These are phyloP conservation scores for Theocolax elegans DNA, from an alignment of 1,140 invertebrate genomes.

Conservation along the genomic window DNA sequence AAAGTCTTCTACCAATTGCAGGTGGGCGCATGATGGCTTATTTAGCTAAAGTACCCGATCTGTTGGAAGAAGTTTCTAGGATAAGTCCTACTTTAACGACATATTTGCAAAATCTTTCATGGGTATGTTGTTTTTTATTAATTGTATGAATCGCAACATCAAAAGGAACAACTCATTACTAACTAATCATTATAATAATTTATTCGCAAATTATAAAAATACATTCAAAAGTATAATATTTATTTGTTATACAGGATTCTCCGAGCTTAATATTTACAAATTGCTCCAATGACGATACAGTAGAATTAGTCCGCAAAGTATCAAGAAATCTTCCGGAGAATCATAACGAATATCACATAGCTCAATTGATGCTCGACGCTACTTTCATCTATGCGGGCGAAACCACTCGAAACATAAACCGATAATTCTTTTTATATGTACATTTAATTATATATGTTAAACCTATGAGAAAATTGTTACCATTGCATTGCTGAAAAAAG, in stretches of 20 bases:
- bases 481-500: not conserved
- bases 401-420: slow-evolving; percentile 29
- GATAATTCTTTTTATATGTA: not conserved
- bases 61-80: slow-evolving; percentile 74
- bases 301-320: slow-evolving; percentile 59
- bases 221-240: not conserved
- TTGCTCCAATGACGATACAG: slow-evolving; percentile 59
- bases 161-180: too few species aligned
- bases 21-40: slow-evolving; percentile 78
- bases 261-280: slow-evolving; percentile 56
- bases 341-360: slow-evolving; percentile 59
- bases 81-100: slow-evolving; percentile 76
- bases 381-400: slow-evolving; percentile 56
- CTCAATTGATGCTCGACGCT: slow-evolving; percentile 61
- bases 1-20: slow-evolving; percentile 75
- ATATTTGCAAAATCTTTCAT: slow-evolving; percentile 74
- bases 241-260: slow-evolving; percentile 49
- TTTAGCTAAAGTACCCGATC: slow-evolving; percentile 69
- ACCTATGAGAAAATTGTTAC: not conserved
- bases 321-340: slow-evolving; percentile 55
- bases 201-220: not conserved
- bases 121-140: slow-evolving; percentile 69
- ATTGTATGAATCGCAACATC: not conserved
- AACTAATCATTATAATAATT: too few species aligned
- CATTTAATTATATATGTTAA: too few species aligned